These are phyloP conservation scores for Hafferia zeledoni DNA, from an alignment of 2,797 vertebrate genomes.

Conservation along the genomic window DNA sequence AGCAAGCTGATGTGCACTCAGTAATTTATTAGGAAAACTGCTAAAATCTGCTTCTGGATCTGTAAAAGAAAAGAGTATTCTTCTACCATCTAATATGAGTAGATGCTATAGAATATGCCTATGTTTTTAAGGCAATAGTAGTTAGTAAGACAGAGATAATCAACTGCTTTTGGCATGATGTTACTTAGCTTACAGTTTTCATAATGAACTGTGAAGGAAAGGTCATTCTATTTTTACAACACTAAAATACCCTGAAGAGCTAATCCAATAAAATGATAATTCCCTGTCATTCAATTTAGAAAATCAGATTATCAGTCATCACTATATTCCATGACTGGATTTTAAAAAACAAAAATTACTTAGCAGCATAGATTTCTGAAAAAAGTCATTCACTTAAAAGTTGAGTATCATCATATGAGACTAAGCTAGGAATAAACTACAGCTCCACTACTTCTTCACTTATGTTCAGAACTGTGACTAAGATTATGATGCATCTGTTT, in stretches of 20 bases:
- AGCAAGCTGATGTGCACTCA: not conserved
- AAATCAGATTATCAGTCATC: not conserved
- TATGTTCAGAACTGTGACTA: not conserved
- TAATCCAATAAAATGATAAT: not conserved
- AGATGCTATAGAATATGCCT: not conserved
- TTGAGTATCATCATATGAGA: not conserved
- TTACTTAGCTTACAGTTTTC: slow-evolving; percentile 51
- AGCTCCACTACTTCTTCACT: not conserved
- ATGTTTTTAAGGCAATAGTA: not conserved
- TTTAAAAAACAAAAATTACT: not conserved
- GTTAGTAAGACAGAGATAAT: slow-evolving; percentile 43
- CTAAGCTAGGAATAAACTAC: not conserved
- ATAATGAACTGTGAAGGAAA: not conserved
- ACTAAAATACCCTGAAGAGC: not conserved
- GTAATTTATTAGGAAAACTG: not conserved
- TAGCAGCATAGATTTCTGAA: not conserved
- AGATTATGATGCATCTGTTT: not conserved
- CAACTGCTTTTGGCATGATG: not conserved
- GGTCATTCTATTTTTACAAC: not conserved
- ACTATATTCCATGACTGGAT: not conserved
- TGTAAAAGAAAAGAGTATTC: not conserved
- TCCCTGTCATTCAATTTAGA: not conserved
- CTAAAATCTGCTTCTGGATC: not conserved
- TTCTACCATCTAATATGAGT: not conserved
- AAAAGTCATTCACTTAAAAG: not conserved